A percentile compares a stretch with the other conserved stretches of the same genome.
These are phyloP conservation scores for Harpegnathos saltator DNA, from an alignment of 1,140 invertebrate genomes.

Conservation along the genomic window DNA sequence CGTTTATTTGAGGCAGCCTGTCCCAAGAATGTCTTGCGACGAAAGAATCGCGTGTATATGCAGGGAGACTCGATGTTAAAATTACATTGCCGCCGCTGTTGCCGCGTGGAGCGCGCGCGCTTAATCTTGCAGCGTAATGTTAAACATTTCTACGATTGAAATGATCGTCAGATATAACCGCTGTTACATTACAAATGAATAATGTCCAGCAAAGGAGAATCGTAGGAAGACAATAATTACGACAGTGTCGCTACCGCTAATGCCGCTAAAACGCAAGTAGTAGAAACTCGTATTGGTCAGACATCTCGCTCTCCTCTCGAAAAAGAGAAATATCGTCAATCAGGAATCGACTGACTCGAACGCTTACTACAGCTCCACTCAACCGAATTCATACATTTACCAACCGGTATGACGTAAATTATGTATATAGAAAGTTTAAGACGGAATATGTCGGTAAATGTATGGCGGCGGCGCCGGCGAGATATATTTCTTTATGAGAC, in stretches of 20 bases:
- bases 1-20: neutral
- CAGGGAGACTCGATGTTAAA: neutral
- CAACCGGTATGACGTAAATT: neutral
- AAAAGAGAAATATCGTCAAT: slow-evolving; percentile 11
- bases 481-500: slow-evolving; percentile 44
- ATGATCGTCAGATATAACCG: neutral
- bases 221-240: neutral
- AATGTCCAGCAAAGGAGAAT: neutral
- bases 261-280: slow-evolving; percentile 19
- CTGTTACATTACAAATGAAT: too few relatives aligned
- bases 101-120: too few relatives aligned
- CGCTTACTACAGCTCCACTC: neutral
- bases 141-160: neutral
- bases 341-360: neutral
- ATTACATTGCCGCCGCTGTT: neutral
- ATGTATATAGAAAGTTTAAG: slow-evolving; percentile 12
- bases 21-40: neutral
- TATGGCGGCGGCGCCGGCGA: too few relatives aligned
- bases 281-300: slow-evolving; percentile 23
- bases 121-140: neutral
- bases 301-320: neutral
- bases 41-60: neutral
- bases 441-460: slow-evolving; percentile 1
- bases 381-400: neutral
- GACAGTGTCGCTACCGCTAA: neutral